Evolutionary conservation across 2,113 vertebrate genomes (phyloP), one percentile per base, ranked within the genome.

Genomic region (Puma concolor): DNA sequence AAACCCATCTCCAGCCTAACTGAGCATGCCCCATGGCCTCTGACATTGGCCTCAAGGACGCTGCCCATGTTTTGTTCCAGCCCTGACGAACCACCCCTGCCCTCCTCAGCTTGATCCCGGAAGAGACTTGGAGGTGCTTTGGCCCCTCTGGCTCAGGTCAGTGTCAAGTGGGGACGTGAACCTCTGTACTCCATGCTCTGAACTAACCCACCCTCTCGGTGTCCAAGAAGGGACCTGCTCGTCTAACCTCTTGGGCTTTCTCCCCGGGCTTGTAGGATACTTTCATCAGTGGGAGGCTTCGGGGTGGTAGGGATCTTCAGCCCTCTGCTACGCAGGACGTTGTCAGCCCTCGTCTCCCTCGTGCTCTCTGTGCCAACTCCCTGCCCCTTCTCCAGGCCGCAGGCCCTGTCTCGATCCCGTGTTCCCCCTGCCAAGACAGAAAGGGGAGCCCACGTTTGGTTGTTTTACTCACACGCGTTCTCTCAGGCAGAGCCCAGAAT

Each of bases 91-190:
- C 98, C 72, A 36, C 98, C 98, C 88, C 96, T 94, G 84, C 97
- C 99, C 89, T 97, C 98, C 97, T 98, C 98, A 77, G 98, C 99
- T 97, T 99, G 99, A 99, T 90, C 91, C 74, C 95, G 69, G 97
- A 96, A 95, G 83, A 91, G 69, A 85, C 91, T 52, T 60, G 71
- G 90, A 88, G 69, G 98, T 94, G 82, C 83, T 80, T 95, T 1
- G 11, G 85, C 66, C 83, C 95, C 38, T 63, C 85, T 92, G 76
- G 96, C 95, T 80, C 98, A 99, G 99, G 99, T 99, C 98, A 98
- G 94, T 98, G 79, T 52, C 33, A 3, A 80, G 54, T 29, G 23
- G 69, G 72, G 50, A 41, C 0, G 3, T 5, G n/a, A 72, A 33
- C 74, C 50, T 63, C 27, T 80, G 48, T 84, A 11, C 67, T 95